A percentile compares a stretch with the other conserved stretches of the same genome.
Conservation (phyloP, 2,113 vertebrate species). For the Solea solea region DNA sequence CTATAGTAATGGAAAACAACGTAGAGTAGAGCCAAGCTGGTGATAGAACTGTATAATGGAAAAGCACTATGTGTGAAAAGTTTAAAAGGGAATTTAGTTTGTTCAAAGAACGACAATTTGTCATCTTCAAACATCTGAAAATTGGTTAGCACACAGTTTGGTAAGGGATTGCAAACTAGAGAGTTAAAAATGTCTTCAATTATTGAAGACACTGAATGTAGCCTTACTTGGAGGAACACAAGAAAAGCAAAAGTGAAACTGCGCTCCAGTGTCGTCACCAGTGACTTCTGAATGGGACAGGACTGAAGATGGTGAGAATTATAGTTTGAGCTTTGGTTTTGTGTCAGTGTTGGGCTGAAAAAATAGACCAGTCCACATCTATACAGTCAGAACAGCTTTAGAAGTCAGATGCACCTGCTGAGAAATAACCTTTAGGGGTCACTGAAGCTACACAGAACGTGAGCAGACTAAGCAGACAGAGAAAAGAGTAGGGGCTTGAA, state of each 20-base stretch:
- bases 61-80: no score
- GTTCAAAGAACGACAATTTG: no score
- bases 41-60: no score
- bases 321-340: background rate
- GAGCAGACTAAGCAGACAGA: conserved; percentile 27
- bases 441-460: conserved; percentile 25
- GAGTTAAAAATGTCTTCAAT: no score
- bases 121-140: no score
- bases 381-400: conserved; percentile 12
- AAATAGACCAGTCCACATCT: conserved; percentile 8
- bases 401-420: conserved; percentile 41
- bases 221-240: background rate
- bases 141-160: no score
- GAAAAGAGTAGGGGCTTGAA: conserved; percentile 33
- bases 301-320: background rate
- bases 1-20: no score
- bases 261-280: background rate
- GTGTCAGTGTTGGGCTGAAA: background rate
- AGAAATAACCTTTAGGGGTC: conserved; percentile 34
- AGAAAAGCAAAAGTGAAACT: background rate
- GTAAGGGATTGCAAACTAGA: no score
- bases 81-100: no score
- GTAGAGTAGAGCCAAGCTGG: no score
- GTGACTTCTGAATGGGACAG: background rate
- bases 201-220: no score